Percentiles rank a stretch among this genome's conserved stretches.
These are phyloP conservation scores for Ameiurus melas DNA, from an alignment of 2,113 vertebrate genomes.

Conservation along the genomic window DNA sequence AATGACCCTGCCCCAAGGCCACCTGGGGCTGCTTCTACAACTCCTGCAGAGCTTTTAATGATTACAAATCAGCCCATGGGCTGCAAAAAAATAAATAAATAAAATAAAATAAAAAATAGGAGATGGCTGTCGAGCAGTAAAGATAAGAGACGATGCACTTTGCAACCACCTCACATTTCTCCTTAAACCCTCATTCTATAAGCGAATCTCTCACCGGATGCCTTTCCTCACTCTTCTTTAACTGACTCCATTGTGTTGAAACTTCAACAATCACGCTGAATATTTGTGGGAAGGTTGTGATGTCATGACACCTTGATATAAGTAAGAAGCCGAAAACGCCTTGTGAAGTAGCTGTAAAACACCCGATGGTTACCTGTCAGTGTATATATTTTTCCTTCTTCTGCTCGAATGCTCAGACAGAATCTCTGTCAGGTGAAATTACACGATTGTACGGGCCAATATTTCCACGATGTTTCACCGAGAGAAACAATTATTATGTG, in stretches of 20 bases:
- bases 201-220: constrained; percentile 4
- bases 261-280: constrained; percentile 4
- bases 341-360: not conserved
- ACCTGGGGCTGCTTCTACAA: not conserved
- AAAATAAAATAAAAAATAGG: not conserved
- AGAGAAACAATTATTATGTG: constrained; percentile 5
- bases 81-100: constrained; percentile 22
- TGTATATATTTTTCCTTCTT: not conserved
- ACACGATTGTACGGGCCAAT: not conserved
- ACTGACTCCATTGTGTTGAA: constrained; percentile 15
- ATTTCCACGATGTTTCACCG: not conserved
- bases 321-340: not conserved
- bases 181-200: constrained; percentile 26
- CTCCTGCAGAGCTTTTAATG: constrained; percentile 37
- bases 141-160: constrained; percentile 40
- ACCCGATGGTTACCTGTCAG: constrained; percentile 27
- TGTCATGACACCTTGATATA: not conserved
- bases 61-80: constrained; percentile 40
- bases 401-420: not conserved
- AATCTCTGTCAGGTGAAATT: constrained; percentile 6
- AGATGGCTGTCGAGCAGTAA: constrained; percentile 40
- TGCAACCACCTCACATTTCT: constrained; percentile 13
- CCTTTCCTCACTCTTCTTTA: constrained; percentile 19
- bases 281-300: not conserved
- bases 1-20: constrained; percentile 20